Conservation (phyloP, 2,113 vertebrate species). For the Dicaeum eximium region DNA sequence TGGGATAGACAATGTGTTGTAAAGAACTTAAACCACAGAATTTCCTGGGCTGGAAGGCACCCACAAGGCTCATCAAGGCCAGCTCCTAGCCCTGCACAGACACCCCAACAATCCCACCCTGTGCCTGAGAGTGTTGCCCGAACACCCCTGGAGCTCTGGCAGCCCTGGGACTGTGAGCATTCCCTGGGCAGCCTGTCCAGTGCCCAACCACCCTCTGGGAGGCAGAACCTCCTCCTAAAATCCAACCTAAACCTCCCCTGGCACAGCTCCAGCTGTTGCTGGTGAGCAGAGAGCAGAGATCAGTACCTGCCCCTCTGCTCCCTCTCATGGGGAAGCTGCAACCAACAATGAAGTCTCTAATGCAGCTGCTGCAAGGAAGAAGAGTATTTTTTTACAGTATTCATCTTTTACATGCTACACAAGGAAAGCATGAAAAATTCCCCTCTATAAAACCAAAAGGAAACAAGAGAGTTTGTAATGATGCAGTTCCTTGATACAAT, state of each 20-base stretch:
- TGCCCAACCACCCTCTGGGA: rapidly evolving
- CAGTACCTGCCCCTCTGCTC: neutral
- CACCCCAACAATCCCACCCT: neutral
- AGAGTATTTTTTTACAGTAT: neutral
- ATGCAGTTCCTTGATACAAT: neutral
- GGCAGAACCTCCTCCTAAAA: neutral
- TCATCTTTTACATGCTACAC: neutral
- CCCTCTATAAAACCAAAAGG: neutral
- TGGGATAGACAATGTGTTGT: neutral
- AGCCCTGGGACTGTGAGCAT: too few relatives aligned
- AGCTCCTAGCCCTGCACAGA: neutral
- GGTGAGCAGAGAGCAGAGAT: neutral
- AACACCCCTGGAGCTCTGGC: neutral
- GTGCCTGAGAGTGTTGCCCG: neutral
- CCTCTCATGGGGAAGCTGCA: neutral
- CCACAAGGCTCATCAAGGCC: neutral
- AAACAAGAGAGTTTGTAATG: neutral
- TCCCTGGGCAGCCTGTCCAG: neutral
- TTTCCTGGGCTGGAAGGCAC: neutral
- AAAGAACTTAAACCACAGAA: neutral
- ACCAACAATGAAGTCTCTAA: neutral
- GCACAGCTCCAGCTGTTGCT: neutral
- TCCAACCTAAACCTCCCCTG: too few relatives aligned
- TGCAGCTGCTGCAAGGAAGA: neutral
- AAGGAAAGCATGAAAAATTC: neutral